Evolutionary conservation across 2,797 vertebrate genomes (phyloP).

Genomic region (Fistularia commersonii): DNA sequence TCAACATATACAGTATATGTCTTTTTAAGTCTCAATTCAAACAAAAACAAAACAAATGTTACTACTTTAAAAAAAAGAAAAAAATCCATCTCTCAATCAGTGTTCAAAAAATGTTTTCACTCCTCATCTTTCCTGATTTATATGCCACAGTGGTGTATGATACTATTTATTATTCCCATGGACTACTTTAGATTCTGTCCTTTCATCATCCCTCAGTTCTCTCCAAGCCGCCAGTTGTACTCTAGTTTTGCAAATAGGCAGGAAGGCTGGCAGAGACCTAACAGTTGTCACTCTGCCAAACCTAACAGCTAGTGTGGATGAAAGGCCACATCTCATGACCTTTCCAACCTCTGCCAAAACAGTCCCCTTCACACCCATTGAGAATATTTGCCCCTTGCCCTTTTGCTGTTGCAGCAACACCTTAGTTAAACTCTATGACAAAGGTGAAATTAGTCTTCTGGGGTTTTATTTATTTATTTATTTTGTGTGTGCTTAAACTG

Average conservation of each 20-base stretch:
- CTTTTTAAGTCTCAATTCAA: too few species aligned
- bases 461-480: background rate
- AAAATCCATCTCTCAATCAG: too few species aligned
- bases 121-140: slow-evolving; percentile 8
- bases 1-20: too few species aligned
- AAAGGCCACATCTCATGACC: slow-evolving; percentile 61
- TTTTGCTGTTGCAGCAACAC: slow-evolving; percentile 13
- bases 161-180: slow-evolving; percentile 35
- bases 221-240: slow-evolving; percentile 22
- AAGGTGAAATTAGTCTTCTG: slow-evolving; percentile 8
- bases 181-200: slow-evolving; percentile 20
- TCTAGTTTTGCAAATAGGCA: slow-evolving; percentile 42
- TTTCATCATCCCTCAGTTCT: slow-evolving; percentile 15
- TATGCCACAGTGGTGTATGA: slow-evolving; percentile 15
- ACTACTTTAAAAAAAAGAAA: too few species aligned
- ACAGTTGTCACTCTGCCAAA: slow-evolving; percentile 54
- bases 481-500: slow-evolving; percentile 1
- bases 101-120: too few species aligned
- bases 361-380: slow-evolving; percentile 44
- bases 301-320: slow-evolving; percentile 58
- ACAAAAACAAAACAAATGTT: too few species aligned
- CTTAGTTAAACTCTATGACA: slow-evolving; percentile 8
- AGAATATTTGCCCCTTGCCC: slow-evolving; percentile 36
- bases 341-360: slow-evolving; percentile 40
- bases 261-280: slow-evolving; percentile 33